A percentile compares a stretch with the other conserved stretches of the same genome.
Evolutionary conservation across 2,113 vertebrate species (phyloP).

Genomic region (Salvelinus alpinus): DNA sequence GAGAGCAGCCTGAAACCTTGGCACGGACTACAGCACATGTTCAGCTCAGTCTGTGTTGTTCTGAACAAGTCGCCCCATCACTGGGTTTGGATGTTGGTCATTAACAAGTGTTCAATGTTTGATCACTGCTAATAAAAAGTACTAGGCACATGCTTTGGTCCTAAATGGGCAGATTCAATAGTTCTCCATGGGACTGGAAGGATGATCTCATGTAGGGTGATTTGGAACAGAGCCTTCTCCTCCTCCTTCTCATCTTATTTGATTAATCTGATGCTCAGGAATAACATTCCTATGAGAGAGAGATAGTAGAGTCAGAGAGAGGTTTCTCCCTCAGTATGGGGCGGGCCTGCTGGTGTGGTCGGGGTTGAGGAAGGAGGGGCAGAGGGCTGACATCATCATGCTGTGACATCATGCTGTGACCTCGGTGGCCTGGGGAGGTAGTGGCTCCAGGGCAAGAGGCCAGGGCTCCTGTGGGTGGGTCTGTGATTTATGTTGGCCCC

Average conservation of each 20-base stretch:
- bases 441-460: constrained; percentile 32
- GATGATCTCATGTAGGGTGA: constrained; percentile 58
- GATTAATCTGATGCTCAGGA: constrained; percentile 30
- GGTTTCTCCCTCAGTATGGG: not conserved
- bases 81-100: constrained; percentile 45
- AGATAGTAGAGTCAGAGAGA: constrained; percentile 4
- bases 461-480: constrained; percentile 52
- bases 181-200: constrained; percentile 28
- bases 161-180: constrained; percentile 43
- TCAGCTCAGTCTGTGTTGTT: constrained; percentile 30
- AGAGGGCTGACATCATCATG: constrained; percentile 42
- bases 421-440: constrained; percentile 39
- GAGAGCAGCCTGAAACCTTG: constrained; percentile 6
- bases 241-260: constrained; percentile 29
- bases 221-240: constrained; percentile 30
- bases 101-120: constrained; percentile 56
- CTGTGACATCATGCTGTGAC: constrained; percentile 23
- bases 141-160: constrained; percentile 42
- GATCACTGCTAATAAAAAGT: constrained; percentile 56
- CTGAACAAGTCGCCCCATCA: constrained; percentile 24
- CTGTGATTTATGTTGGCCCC: constrained; percentile 45
- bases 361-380: constrained; percentile 10
- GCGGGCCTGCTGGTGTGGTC: too few species aligned
- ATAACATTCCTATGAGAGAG: constrained; percentile 11
- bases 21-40: constrained; percentile 41